Evolutionary conservation across 1,140 invertebrate species (phyloP).

Genomic region (Cylas formicarius): DNA sequence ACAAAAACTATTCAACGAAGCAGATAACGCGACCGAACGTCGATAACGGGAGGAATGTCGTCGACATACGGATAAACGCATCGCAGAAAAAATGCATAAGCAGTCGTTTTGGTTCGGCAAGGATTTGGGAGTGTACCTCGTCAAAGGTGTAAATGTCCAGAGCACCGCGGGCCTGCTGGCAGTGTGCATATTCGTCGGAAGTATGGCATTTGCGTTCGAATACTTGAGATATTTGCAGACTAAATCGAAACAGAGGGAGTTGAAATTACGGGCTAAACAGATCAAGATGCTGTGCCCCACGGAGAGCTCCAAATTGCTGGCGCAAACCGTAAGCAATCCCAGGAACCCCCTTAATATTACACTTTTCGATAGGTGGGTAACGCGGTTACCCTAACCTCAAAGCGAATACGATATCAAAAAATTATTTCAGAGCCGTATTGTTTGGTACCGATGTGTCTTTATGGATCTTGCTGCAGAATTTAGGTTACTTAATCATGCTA

Average conservation of each 20-base stretch:
- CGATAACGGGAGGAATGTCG: too few species aligned
- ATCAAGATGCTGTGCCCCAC: constrained; percentile 35
- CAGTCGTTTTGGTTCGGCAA: constrained; percentile 38
- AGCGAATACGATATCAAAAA: constrained; percentile 3
- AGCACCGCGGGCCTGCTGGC: constrained; percentile 25
- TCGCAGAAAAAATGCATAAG: constrained; percentile 11
- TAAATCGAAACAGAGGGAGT: constrained; percentile 35
- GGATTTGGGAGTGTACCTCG: constrained; percentile 33
- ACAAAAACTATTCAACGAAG: too few species aligned
- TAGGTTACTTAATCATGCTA: constrained; percentile 84
- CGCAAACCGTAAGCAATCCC: constrained; percentile 21
- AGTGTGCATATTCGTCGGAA: constrained; percentile 31
- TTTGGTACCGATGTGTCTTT: constrained; percentile 34
- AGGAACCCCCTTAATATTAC: constrained; percentile 31
- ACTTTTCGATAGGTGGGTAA: constrained; percentile 27
- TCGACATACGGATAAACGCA: too few species aligned
- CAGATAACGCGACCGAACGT: too few species aligned
- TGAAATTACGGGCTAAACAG: constrained; percentile 34
- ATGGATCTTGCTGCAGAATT: constrained; percentile 35
- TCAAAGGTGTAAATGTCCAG: constrained; percentile 35
- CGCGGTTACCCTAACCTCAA: not conserved
- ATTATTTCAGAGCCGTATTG: constrained; percentile 30
- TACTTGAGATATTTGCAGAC: constrained; percentile 37
- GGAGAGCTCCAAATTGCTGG: constrained; percentile 30
- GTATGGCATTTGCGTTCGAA: constrained; percentile 38